Conservation (phyloP, 2,888 invertebrate species). For the Nesidiocoris tenuis region DNA sequence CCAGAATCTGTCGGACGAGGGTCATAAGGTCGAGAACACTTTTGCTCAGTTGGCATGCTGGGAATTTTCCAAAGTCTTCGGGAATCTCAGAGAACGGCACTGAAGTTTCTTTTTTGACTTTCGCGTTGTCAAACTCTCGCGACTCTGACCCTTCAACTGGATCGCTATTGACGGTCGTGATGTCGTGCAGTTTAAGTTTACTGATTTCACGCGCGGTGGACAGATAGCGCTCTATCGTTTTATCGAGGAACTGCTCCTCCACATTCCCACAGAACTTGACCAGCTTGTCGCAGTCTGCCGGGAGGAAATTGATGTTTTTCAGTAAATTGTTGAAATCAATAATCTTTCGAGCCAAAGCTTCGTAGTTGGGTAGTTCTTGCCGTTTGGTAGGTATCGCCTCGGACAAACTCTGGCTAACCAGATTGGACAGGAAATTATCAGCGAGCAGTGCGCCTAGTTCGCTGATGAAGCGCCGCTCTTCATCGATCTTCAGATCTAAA, state of each 20-base stretch:
- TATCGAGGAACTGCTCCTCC: constrained; percentile 73
- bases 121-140: neutral
- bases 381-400: constrained; percentile 12
- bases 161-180: constrained; percentile 60
- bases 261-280: constrained; percentile 71
- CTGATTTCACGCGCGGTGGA: constrained; percentile 70
- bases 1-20: constrained; percentile 59
- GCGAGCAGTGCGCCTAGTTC: constrained; percentile 13
- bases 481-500: constrained; percentile 13
- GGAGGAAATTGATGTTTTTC: constrained; percentile 57
- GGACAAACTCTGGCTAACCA: constrained; percentile 13
- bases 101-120: neutral
- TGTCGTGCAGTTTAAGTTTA: constrained; percentile 76
- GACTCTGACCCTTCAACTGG: constrained; percentile 54
- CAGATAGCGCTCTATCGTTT: constrained; percentile 70
- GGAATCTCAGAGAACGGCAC: constrained; percentile 4
- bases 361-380: constrained; percentile 8
- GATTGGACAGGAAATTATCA: constrained; percentile 9
- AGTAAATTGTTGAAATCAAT: constrained; percentile 21
- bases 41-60: constrained; percentile 53
- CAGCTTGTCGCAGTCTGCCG: constrained; percentile 61
- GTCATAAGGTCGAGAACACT: constrained; percentile 63
- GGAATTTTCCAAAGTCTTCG: constrained; percentile 20
- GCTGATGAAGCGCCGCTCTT: constrained; percentile 16
- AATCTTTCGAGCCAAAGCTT: neutral